These are phyloP conservation scores for Dermochelys coriacea DNA, from an alignment of 2,797 vertebrate species.

Conservation along the genomic window DNA sequence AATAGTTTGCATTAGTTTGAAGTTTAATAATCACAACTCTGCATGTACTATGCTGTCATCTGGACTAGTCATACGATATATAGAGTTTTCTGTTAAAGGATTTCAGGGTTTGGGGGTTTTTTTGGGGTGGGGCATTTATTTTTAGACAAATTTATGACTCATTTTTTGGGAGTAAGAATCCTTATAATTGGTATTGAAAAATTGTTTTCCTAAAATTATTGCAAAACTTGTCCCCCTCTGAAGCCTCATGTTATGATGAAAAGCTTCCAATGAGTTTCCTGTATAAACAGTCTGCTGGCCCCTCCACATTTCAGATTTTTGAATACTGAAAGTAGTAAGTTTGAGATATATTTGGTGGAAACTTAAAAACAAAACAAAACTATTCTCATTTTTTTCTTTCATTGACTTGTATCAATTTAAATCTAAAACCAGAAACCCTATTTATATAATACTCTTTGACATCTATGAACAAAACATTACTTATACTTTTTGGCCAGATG, in stretches of 20 bases:
- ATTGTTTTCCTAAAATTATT: not conserved
- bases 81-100: not conserved
- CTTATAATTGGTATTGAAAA: not conserved
- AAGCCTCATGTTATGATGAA: not conserved
- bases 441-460: not conserved
- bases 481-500: not conserved
- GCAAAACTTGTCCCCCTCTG: not conserved
- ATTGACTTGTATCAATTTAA: not conserved
- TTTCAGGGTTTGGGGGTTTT: not conserved
- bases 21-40: constrained; percentile 44
- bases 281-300: not conserved
- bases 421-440: not conserved
- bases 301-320: not conserved
- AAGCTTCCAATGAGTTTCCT: not conserved
- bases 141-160: not conserved
- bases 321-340: not conserved
- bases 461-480: not conserved
- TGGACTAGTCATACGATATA: not conserved
- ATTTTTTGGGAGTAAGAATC: not conserved
- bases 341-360: not conserved
- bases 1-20: constrained; percentile 56
- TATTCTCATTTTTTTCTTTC: not conserved
- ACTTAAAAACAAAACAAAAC: not conserved
- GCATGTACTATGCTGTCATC: constrained; percentile 13
- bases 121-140: not conserved